Base-by-base conservation (phyloP, 2,888 invertebrate species). In the Branchipolynoe longqiensis region DNA sequence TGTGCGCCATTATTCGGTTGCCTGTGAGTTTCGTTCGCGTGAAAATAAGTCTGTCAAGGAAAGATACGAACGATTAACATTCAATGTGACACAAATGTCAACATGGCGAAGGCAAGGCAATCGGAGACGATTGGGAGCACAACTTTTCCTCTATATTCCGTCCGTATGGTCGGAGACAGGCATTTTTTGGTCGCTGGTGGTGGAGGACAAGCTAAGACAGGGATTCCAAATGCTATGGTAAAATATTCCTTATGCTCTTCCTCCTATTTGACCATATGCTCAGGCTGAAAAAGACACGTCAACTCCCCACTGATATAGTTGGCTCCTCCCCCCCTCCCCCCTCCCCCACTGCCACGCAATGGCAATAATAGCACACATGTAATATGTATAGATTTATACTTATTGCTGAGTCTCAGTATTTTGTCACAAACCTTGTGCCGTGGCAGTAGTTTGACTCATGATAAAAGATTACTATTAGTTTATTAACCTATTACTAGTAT, bases 161-260 rank as follows among this genome's bases (percentile, higher is more conserved):
- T 98, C 48, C 97, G 97, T 94, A 97, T 97, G 95, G 95, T 99
- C 86, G 97, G 97, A 41, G 97, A 97, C 94, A 96, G 98, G 89
- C 98, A 98, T 95, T 96, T 99, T 91, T 95, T 99, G 87, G 98
- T 99, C 78, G 99, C 97, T 88, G 99, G 99, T 84, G 99, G 99
- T 84, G 99, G 99, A 87, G 99, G 99, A 85, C 96, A 97, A 56
- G 96, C 98, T 25, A 98, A 98, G 94, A 99, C 99, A 73, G 99
- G 99, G 84, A 97, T 99, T 85, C 97, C 97, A 56, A 99, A 99
- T 95, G 98, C 98, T 93, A 97, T 99, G 95, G 98, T 93, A 90
- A 90, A 90, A 4, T 36, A 33, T 36, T 69, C 38, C 38, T 4
- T n/a, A 58, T 12, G 8, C 8, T 8, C 18, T 48, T 48, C 48